A percentile compares a stretch with the other conserved stretches of the same genome.
phyloP scores from a whole-genome alignment of 1,140 invertebrate genomes.

The Lutraria rhynchaena region DNA sequence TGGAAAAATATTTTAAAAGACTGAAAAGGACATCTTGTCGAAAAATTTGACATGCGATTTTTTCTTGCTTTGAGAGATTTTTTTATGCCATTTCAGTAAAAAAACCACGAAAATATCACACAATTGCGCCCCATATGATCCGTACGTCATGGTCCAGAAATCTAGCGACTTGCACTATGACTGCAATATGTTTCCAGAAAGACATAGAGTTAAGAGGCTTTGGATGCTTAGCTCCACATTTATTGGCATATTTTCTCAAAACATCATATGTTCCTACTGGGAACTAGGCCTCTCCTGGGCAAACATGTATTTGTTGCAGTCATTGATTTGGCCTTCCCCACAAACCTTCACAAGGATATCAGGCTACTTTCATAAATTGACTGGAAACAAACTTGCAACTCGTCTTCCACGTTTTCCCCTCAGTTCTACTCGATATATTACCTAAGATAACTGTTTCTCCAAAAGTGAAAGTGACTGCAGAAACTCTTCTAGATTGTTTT shows the following conservation, averaged over 20 bases:
- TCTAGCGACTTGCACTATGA: constrained; percentile 55
- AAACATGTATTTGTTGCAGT: constrained; percentile 53
- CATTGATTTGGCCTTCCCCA: not conserved
- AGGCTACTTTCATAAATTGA: not conserved
- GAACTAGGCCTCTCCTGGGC: constrained; percentile 13
- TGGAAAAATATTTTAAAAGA: no score
- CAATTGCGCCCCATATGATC: no score
- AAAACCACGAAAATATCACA: no score
- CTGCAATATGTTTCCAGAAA: constrained; percentile 64
- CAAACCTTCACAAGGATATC: constrained; percentile 28
- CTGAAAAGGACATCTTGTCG: no score
- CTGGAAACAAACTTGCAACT: constrained; percentile 45
- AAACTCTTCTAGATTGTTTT: constrained; percentile 26
- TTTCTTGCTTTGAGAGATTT: no score
- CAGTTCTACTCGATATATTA: constrained; percentile 37
- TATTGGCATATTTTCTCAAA: constrained; percentile 29
- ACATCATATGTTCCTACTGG: constrained; percentile 43
- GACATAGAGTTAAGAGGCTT: constrained; percentile 75
- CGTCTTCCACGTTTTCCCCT: constrained; percentile 53
- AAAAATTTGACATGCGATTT: no score
- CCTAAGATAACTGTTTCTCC: constrained; percentile 16
- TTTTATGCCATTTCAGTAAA: no score
- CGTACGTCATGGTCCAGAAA: constrained; percentile 58
- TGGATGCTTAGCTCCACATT: constrained; percentile 48
- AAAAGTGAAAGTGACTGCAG: constrained; percentile 13